Evolutionary conservation across 2,888 invertebrate species (phyloP).

Genomic region (Zaprionus lineosus): DNA sequence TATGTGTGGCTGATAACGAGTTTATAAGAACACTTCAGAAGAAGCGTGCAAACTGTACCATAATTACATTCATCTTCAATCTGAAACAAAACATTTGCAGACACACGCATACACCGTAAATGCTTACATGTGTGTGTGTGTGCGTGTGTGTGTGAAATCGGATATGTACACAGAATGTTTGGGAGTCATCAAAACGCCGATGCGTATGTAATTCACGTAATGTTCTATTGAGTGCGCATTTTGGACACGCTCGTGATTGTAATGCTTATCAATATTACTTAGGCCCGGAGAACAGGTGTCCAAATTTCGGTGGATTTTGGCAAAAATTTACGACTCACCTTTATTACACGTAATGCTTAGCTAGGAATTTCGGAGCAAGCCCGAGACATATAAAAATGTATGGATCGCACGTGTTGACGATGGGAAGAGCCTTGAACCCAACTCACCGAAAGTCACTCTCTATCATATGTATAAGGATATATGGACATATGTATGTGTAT

Average conservation of each 20-base stretch:
- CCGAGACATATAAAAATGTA: conserved; percentile 63
- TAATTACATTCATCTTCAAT: conserved; percentile 38
- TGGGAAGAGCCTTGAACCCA: conserved; percentile 18
- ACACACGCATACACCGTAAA: background rate
- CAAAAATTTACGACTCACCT: conserved; percentile 47
- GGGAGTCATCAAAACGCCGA: conserved; percentile 39
- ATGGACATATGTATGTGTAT: conserved; percentile 7
- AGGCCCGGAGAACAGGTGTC: conserved; percentile 55
- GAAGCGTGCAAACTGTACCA: conserved; percentile 15
- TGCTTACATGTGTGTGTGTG: background rate
- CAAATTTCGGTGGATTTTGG: conserved; percentile 64
- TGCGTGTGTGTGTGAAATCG: background rate
- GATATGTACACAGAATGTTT: background rate
- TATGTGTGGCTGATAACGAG: conserved; percentile 50
- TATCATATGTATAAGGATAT: background rate
- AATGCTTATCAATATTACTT: conserved; percentile 75
- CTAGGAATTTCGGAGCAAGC: conserved; percentile 2
- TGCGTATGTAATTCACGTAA: conserved; percentile 59
- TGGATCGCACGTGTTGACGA: conserved; percentile 56
- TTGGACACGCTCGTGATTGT: conserved; percentile 70
- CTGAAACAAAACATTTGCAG: conserved; percentile 22
- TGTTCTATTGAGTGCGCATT: conserved; percentile 49
- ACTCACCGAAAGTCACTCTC: background rate
- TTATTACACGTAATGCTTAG: conserved; percentile 26
- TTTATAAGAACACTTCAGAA: conserved; percentile 34